These are phyloP conservation scores for Branchipolynoe longqiensis DNA, from an alignment of 2,888 invertebrate genomes.

Conservation along the genomic window DNA sequence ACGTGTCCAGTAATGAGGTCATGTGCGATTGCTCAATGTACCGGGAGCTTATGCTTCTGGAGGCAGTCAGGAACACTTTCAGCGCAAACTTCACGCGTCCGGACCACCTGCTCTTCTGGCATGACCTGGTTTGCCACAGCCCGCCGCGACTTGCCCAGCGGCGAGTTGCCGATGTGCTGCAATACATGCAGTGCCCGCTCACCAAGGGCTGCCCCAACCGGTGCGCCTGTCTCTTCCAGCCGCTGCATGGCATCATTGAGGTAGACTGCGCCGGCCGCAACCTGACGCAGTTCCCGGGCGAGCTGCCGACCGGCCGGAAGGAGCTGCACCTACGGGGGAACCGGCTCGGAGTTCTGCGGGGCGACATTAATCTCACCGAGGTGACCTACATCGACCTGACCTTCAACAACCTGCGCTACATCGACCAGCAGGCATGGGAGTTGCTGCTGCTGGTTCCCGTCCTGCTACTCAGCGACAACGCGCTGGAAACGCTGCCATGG, in stretches of 20 bases:
- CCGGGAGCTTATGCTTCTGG: conserved; percentile 58
- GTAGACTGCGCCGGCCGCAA: conserved; percentile 57
- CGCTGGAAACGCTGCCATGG: conserved; percentile 37
- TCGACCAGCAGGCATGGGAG: conserved; percentile 48
- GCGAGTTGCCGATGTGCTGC: conserved; percentile 21
- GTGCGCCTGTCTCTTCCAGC: conserved; percentile 50
- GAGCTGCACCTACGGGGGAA: conserved; percentile 57
- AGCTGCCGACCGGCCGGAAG: conserved; percentile 53
- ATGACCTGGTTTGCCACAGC: conserved; percentile 40
- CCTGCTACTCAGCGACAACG: conserved; percentile 48
- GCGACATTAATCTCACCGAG: conserved; percentile 50
- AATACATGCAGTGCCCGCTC: conserved; percentile 46
- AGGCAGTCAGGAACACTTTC: conserved; percentile 19
- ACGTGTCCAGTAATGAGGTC: conserved; percentile 61
- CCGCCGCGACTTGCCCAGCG: conserved; percentile 14
- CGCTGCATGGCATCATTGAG: conserved; percentile 7
- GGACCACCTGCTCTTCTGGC: conserved; percentile 60
- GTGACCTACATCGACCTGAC: conserved; percentile 55
- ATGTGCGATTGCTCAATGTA: conserved; percentile 63
- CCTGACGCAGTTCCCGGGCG: conserved; percentile 57
- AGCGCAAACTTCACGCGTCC: conserved; percentile 45
- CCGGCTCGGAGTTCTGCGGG: conserved; percentile 20
- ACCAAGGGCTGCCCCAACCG: conserved; percentile 43
- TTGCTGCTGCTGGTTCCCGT: conserved; percentile 21
- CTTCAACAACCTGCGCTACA: conserved; percentile 18